Base-by-base conservation (phyloP, 1,140 invertebrate species). In the Copidosoma floridanum region DNA sequence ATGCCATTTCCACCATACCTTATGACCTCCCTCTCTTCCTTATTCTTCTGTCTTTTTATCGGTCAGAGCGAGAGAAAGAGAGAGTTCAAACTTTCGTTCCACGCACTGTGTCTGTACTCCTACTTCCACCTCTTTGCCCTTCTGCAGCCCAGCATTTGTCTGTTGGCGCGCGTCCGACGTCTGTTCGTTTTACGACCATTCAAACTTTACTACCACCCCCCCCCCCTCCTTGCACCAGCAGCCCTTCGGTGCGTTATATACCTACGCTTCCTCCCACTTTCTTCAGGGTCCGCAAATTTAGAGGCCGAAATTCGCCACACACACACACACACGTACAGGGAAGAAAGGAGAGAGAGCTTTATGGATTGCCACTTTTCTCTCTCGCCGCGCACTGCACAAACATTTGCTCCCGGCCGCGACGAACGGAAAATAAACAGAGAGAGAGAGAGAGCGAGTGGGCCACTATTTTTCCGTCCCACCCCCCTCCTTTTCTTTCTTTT, bases 51-150 rank as follows among this genome's bases (percentile, higher is more conserved):
- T 14, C 37, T 41, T 60, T 60, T 60, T 60, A 60, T 60, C 57
- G 57, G 50, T 54, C 50, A 60, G 16, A 37, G 51, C 53, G 57
- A 53, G 50, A 60, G n/a, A n/a, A n/a, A n/a, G n/a, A 60, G 57
- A 48, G 50, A 18, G 46, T 60, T 46, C 50, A 54, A 60, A 60
- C 50, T 50, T 50, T 41, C 55, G 37, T 37, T 48, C 16, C 41
- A n/a, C 41, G 53, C 44, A 24, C 37, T 43, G 43, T 32, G 41
- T 12, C 14, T 24, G 35, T 57, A 38, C 48, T 48, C 14, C 26
- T 29, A n/a, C n/a, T n/a, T 37, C 32, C 14, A 37, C 14, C 32
- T 37, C 29, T 32, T 55, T 16, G 23, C 7, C 12, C 32, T 16
- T 38, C 55, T 48, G 10, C 7, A 16, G 3, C 12, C 23, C 6